Evolutionary conservation across 2,797 vertebrate species (phyloP).

Genomic region (Crocodylus rhombifer): DNA sequence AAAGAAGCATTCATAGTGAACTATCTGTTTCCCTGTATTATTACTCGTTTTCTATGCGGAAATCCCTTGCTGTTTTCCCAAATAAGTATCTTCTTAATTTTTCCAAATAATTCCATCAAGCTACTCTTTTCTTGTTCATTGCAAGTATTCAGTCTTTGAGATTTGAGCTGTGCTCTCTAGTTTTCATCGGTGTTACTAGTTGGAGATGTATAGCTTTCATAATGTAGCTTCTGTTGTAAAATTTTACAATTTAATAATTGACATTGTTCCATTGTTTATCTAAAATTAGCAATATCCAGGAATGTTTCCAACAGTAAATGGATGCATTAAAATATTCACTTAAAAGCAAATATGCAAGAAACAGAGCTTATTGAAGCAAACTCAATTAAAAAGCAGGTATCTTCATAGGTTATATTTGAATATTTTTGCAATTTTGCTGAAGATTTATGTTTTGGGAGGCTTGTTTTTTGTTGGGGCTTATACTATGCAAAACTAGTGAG

Average conservation of each 20-base stretch:
- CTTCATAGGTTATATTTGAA: background rate
- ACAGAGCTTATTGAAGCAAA: background rate
- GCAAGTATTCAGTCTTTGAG: background rate
- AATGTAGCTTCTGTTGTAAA: background rate
- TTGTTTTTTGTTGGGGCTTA: background rate
- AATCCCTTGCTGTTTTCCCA: background rate
- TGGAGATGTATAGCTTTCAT: background rate
- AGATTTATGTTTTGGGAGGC: background rate
- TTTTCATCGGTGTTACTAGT: background rate
- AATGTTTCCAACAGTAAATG: background rate
- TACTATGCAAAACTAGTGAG: background rate
- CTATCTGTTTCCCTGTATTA: background rate
- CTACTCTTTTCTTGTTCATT: background rate
- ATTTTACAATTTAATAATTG: background rate
- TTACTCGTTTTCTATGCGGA: background rate
- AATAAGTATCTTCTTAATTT: background rate
- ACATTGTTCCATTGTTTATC: background rate
- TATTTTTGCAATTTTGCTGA: background rate
- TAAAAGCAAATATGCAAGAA: background rate
- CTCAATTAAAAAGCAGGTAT: background rate
- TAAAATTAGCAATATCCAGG: background rate
- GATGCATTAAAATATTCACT: background rate
- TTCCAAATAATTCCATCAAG: background rate
- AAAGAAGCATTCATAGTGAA: background rate
- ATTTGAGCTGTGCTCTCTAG: background rate